Evolutionary conservation across 1,140 invertebrate species (phyloP), one percentile per base, ranked within the genome.

Genomic region (Panonychus citri): DNA sequence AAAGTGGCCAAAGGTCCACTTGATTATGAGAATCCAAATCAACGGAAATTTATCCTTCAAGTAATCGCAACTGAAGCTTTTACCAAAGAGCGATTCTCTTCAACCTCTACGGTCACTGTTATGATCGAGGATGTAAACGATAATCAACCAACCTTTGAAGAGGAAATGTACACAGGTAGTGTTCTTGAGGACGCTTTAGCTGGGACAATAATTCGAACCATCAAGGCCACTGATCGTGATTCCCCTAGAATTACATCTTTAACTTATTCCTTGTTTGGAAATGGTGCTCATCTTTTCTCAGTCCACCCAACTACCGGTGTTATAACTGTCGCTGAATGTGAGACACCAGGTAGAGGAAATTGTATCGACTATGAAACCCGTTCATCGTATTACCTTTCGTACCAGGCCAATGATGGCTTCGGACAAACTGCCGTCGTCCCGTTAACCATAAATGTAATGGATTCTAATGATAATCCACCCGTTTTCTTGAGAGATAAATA

Each of bases 1-100:
- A 75, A 83, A 28, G 77, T 89, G 1, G 77, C 80, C 53, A 83
- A 83, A 66, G 81, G 77, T 56, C 77, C 78, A 1, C 70, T 90
- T 40, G 85, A 89, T 67, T 89, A 85, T 65, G 85, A 90, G 66
- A 85, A 91, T 72, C 83, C 83, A 26, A 89, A 89, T 71, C 82
- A 89, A 66, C 74, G 84, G 58, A 88, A 89, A 70, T 91, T 88
- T 66, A 82, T 89, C 62, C 75, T 90, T 30, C 71, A 87, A 65
- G 83, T 84, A 4, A 76, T 86, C 55, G 86, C 85, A 1, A 82
- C 82, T 67, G 85, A 89, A 64, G 71, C 81, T 2, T 76, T 83
- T 60, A 85, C 83, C 2, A 73, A 75, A 49, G 78, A 81, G 2
- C 76, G 76, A 42, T 71, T 87, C 1, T 82, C 80, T 0, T 89